Evolutionary conservation across 2,888 invertebrate genomes (phyloP).

Genomic region (Stenodera caucasica): DNA sequence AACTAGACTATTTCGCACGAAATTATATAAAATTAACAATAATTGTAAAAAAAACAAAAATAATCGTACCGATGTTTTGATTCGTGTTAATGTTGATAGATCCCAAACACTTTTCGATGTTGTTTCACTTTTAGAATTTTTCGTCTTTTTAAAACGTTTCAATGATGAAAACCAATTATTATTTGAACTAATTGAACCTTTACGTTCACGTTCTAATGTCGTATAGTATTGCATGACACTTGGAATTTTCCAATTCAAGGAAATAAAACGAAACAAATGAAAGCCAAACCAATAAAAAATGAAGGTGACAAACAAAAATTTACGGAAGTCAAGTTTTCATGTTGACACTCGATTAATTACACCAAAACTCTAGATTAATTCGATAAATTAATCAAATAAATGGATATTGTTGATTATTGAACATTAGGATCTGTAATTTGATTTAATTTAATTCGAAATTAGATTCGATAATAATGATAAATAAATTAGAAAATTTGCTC

Average conservation of each 20-base stretch:
- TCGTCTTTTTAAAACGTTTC: slow-evolving; percentile 61
- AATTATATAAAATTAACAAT: too few species aligned
- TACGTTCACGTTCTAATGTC: slow-evolving; percentile 59
- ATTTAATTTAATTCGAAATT: too few species aligned
- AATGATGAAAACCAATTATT: slow-evolving; percentile 76
- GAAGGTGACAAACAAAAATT: too few species aligned
- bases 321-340: neutral
- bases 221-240: slow-evolving; percentile 41
- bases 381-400: too few species aligned
- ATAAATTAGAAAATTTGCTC: neutral
- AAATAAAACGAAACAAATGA: too few species aligned
- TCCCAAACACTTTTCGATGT: slow-evolving; percentile 52
- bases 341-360: neutral
- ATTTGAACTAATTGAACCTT: slow-evolving; percentile 60
- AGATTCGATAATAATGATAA: too few species aligned
- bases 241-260: neutral
- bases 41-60: slow-evolving; percentile 1
- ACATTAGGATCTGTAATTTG: too few species aligned
- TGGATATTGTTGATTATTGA: too few species aligned
- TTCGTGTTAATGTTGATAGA: slow-evolving; percentile 41
- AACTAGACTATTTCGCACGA: too few species aligned
- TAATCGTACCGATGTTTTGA: slow-evolving; percentile 38
- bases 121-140: slow-evolving; percentile 35
- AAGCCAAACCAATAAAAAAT: too few species aligned
- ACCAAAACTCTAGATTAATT: too few species aligned